A percentile compares a stretch with the other conserved stretches of the same genome.
These are phyloP conservation scores for Caranx ignobilis DNA, from an alignment of 2,113 vertebrate species.

Conservation along the genomic window DNA sequence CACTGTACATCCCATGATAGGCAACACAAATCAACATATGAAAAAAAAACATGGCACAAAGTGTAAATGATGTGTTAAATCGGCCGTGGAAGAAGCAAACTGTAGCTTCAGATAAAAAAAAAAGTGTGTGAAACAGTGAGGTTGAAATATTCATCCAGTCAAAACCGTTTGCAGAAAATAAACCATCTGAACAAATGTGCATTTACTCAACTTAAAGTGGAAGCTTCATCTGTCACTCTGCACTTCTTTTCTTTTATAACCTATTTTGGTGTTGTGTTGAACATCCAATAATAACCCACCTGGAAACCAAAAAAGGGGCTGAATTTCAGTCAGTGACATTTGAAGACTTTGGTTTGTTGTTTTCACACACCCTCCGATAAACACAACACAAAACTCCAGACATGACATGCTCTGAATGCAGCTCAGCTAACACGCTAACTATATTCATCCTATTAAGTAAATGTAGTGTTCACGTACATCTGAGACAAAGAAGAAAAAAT, in stretches of 20 bases:
- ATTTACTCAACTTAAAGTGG: background rate
- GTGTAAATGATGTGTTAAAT: background rate
- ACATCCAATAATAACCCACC: background rate
- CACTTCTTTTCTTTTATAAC: too few species aligned
- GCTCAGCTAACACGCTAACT: background rate
- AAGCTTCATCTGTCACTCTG: background rate
- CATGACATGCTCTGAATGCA: background rate
- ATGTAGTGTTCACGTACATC: slow-evolving; percentile 37
- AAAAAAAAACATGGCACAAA: slow-evolving; percentile 46
- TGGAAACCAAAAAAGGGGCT: background rate
- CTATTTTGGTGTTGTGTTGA: background rate
- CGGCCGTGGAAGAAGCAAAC: slow-evolving; percentile 13
- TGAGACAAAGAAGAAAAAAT: slow-evolving; percentile 2
- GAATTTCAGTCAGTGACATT: background rate
- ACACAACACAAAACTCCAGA: background rate
- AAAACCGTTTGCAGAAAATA: background rate
- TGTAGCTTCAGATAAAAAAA: background rate
- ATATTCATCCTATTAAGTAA: background rate
- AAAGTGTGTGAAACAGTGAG: background rate
- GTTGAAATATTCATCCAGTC: background rate
- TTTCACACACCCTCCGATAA: background rate
- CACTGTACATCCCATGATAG: slow-evolving; percentile 21
- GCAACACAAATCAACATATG: slow-evolving; percentile 13
- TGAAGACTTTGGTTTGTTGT: slow-evolving; percentile 27
- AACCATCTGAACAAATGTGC: too few species aligned